Evolutionary conservation across 2,888 invertebrate genomes (phyloP).

Genomic region (Allolobophora icterica): DNA sequence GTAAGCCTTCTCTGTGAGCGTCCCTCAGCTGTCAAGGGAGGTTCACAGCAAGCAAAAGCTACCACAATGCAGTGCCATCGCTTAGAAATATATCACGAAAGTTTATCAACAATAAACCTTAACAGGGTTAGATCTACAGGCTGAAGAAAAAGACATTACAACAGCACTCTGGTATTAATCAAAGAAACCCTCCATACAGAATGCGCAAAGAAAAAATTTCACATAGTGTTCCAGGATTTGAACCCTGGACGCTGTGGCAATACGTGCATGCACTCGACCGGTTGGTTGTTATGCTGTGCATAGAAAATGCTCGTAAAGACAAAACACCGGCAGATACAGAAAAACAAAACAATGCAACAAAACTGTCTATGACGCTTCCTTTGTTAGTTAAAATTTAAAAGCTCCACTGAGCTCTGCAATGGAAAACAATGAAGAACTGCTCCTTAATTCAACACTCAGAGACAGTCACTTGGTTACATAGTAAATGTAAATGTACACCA

Average conservation of each 20-base stretch:
- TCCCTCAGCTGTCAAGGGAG: not conserved
- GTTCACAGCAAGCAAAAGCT: not conserved
- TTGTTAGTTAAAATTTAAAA: too few relatives aligned
- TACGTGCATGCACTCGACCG: too few relatives aligned
- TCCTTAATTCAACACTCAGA: not conserved
- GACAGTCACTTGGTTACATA: not conserved
- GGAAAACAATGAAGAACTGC: not conserved
- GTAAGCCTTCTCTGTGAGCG: not conserved
- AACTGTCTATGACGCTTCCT: not conserved
- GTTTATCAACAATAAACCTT: not conserved
- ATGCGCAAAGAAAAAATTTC: not conserved
- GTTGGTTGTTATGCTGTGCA: not conserved
- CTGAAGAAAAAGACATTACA: not conserved
- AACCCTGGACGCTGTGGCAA: not conserved
- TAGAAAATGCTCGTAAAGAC: not conserved
- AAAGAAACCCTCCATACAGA: not conserved
- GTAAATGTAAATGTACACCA: not conserved
- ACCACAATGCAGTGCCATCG: not conserved
- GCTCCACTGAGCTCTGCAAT: too few relatives aligned
- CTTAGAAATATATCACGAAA: not conserved
- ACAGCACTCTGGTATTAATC: not conserved
- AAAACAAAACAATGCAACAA: constrained; percentile 6
- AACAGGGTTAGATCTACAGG: not conserved
- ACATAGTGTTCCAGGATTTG: not conserved
- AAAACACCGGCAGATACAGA: not conserved